Conservation (phyloP, 2,888 invertebrate genomes). For the Scaptomyza reducta region DNA sequence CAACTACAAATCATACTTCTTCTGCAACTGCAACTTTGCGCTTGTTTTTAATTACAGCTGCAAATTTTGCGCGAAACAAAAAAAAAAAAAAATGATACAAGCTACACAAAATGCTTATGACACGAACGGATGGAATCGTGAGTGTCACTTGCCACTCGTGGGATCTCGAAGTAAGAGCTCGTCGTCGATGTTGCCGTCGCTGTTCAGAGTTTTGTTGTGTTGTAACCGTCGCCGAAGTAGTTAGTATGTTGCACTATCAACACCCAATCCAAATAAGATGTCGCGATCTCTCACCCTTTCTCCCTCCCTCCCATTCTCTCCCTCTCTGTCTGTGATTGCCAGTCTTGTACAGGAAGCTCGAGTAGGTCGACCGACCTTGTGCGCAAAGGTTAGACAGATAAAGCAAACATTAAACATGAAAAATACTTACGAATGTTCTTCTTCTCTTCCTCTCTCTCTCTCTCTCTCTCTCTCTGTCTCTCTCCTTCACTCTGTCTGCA, state of each 20-base stretch:
- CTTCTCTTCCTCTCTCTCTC: background rate
- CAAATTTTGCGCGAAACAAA: slow-evolving; percentile 31
- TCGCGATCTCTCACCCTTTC: slow-evolving; percentile 8
- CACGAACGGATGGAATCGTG: slow-evolving; percentile 56
- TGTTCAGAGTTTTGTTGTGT: background rate
- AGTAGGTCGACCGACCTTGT: slow-evolving; percentile 48
- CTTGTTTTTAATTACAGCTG: slow-evolving; percentile 68
- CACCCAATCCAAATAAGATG: slow-evolving; percentile 43
- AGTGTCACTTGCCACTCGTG: slow-evolving; percentile 56
- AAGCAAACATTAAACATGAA: slow-evolving; percentile 26
- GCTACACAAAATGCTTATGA: slow-evolving; percentile 52
- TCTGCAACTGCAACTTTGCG: slow-evolving; percentile 20
- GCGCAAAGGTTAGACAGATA: slow-evolving; percentile 54
- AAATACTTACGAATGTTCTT: slow-evolving; percentile 3
- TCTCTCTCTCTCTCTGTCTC: background rate
- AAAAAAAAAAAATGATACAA: slow-evolving; percentile 2
- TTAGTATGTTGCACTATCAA: slow-evolving; percentile 28
- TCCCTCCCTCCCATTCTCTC: background rate
- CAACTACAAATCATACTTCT: slow-evolving; percentile 18
- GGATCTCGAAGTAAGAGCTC: slow-evolving; percentile 26
- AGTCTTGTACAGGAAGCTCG: slow-evolving; percentile 19
- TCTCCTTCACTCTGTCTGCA: too few species aligned
- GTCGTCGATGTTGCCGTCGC: background rate
- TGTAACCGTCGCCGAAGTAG: background rate
- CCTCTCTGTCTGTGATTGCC: background rate